These are phyloP conservation scores for Tenebrio molitor DNA, from an alignment of 1,140 invertebrate genomes.

Conservation along the genomic window DNA sequence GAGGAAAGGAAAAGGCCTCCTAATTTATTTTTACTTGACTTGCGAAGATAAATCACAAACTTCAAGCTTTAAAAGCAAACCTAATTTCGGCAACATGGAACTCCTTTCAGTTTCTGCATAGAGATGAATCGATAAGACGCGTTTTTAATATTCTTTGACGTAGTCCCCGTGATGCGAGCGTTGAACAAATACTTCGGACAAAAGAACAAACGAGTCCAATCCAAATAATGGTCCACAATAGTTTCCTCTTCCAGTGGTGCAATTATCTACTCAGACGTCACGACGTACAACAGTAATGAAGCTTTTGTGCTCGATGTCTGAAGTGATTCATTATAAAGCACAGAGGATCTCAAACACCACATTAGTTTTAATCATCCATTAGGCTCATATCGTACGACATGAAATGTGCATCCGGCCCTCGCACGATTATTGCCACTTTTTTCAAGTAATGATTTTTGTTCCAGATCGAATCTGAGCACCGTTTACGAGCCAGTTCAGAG, in stretches of 20 bases:
- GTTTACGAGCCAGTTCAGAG: constrained; percentile 63
- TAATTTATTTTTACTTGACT: constrained; percentile 30
- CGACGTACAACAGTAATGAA: constrained; percentile 38
- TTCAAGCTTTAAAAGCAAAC: background rate
- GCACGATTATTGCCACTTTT: constrained; percentile 6
- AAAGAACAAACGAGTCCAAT: constrained; percentile 29
- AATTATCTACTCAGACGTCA: constrained; percentile 47
- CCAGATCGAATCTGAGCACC: constrained; percentile 63
- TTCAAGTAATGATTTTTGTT: constrained; percentile 54
- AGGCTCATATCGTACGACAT: background rate
- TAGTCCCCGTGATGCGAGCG: background rate
- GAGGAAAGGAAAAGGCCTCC: constrained; percentile 6
- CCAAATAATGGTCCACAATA: constrained; percentile 30
- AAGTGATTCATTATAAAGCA: constrained; percentile 40
- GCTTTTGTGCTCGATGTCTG: constrained; percentile 40
- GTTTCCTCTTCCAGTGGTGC: constrained; percentile 37
- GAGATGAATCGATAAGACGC: constrained; percentile 3
- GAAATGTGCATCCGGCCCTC: constrained; percentile 3
- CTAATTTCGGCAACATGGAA: constrained; percentile 6
- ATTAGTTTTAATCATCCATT: constrained; percentile 33
- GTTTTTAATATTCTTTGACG: constrained; percentile 10
- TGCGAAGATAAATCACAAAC: constrained; percentile 18
- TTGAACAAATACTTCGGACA: constrained; percentile 12
- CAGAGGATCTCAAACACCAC: constrained; percentile 31
- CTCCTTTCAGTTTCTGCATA: constrained; percentile 8